Percentiles rank a stretch among this genome's conserved stretches.
Conservation (phyloP, 2,888 invertebrate genomes). For the Drosophila pseudotalamancana region DNA sequence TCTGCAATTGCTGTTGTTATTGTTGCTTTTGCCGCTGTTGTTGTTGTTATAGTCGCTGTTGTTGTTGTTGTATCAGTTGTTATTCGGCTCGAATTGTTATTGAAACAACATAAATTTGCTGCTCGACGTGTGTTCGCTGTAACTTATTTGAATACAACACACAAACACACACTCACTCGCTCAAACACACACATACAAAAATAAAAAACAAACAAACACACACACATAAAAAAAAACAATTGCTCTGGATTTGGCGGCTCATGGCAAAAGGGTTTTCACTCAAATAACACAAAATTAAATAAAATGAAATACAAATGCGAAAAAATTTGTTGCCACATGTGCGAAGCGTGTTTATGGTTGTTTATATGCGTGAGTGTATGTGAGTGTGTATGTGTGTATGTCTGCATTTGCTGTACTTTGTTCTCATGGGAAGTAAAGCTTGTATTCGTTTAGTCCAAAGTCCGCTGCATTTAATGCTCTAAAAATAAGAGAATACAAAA, state of each 20-base stretch:
- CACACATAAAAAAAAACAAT: conserved; percentile 32
- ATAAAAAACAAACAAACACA: conserved; percentile 5
- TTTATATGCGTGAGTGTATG: background rate
- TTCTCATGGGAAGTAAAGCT: background rate
- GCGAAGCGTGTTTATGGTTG: background rate
- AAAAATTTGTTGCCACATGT: conserved; percentile 38
- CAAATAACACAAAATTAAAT: conserved; percentile 67
- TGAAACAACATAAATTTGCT: conserved; percentile 73
- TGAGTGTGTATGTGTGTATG: background rate
- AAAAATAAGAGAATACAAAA: background rate
- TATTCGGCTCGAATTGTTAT: conserved; percentile 70
- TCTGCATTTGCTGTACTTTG: conserved; percentile 5
- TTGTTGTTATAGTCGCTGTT: conserved; percentile 34
- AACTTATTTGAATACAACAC: conserved; percentile 61
- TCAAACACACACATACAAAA: conserved; percentile 1
- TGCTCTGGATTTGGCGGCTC: conserved; percentile 55
- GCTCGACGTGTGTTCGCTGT: conserved; percentile 58
- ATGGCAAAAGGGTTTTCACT: conserved; percentile 53
- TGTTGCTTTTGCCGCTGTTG: conserved; percentile 31
- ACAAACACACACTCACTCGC: conserved; percentile 1
- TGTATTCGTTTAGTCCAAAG: background rate
- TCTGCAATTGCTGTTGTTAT: conserved; percentile 25
- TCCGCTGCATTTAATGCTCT: background rate
- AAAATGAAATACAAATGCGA: conserved; percentile 51
- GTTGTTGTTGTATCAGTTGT: conserved; percentile 24